Conservation (phyloP, 2,797 vertebrate species). For the Anguilla megastoma region DNA sequence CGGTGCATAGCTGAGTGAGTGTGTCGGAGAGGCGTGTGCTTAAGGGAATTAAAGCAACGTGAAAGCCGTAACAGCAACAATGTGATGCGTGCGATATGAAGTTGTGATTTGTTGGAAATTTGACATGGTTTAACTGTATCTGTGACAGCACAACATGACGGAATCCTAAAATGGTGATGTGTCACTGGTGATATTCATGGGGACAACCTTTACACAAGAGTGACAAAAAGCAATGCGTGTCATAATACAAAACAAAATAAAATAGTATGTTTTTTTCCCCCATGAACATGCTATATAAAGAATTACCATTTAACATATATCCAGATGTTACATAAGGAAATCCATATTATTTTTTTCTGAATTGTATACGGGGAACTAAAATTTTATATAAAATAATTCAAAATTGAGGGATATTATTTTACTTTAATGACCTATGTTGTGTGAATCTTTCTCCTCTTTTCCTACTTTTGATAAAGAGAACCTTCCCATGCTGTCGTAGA, state of each 20-base stretch:
- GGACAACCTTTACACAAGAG: neutral
- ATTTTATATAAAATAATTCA: neutral
- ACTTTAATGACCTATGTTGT: neutral
- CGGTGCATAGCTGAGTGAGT: neutral
- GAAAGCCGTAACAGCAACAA: neutral
- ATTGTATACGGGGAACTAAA: neutral
- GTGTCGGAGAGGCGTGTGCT: neutral
- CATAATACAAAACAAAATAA: neutral
- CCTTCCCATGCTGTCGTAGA: slow-evolving; percentile 37
- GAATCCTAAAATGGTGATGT: neutral
- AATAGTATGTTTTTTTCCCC: neutral
- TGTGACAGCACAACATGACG: neutral
- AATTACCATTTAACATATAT: neutral
- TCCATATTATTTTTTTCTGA: neutral
- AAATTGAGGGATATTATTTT: neutral
- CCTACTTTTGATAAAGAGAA: slow-evolving; percentile 52
- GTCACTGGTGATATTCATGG: neutral
- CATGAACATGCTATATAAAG: neutral
- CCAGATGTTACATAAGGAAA: neutral
- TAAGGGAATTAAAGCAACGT: neutral
- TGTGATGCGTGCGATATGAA: neutral
- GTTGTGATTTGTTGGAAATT: neutral
- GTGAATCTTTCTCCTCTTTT: slow-evolving; percentile 56
- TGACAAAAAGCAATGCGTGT: neutral
- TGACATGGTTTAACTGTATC: neutral